A percentile compares a stretch with the other conserved stretches of the same genome.
phyloP scores from a whole-genome alignment of 2,113 vertebrate genomes.

The Nothoprocta pentlandii region DNA sequence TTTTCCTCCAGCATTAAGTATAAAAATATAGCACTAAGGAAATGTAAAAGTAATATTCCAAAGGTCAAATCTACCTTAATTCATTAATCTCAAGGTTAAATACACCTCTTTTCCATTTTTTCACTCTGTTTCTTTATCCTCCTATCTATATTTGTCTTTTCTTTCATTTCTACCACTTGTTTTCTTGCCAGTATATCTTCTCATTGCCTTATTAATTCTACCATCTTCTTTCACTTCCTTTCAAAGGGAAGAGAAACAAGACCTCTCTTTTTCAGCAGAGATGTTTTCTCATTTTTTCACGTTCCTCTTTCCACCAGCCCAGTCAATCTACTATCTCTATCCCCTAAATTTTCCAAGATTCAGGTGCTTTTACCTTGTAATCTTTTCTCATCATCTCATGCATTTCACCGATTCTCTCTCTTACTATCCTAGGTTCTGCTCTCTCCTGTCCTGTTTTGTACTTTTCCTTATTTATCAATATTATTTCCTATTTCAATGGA shows the following conservation, averaged over 20 bases:
- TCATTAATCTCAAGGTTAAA: conserved; percentile 6
- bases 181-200: neutral
- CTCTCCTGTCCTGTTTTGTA: neutral
- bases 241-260: neutral
- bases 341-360: neutral
- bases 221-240: neutral
- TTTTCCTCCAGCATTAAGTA: neutral
- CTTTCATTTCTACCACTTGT: neutral
- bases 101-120: neutral
- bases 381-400: neutral
- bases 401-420: neutral
- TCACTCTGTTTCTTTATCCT: neutral
- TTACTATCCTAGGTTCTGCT: neutral
- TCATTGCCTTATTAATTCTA: neutral
- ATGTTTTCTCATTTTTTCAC: neutral
- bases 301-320: neutral
- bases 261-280: neutral
- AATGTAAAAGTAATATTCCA: neutral
- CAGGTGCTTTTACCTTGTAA: neutral
- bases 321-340: neutral
- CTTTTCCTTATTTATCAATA: neutral
- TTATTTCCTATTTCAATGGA: neutral
- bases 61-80: neutral
- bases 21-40: neutral
- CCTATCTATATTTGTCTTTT: neutral